Conservation (phyloP, 2,888 invertebrate genomes). For the Torymus texanus region DNA sequence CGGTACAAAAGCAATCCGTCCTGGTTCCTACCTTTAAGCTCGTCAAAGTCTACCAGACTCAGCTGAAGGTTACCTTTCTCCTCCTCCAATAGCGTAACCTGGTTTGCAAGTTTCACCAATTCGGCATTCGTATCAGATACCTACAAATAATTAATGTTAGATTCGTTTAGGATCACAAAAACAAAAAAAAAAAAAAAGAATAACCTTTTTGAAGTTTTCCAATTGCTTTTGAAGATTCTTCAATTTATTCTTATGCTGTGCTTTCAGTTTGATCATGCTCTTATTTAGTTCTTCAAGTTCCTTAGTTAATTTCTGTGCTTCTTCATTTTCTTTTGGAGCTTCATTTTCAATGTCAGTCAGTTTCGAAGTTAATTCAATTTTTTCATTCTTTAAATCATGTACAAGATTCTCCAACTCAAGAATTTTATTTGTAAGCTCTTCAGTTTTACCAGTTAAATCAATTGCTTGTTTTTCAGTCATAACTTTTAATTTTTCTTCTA, state of each 20-base stretch:
- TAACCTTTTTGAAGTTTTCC: constrained; percentile 73
- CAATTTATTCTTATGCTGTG: constrained; percentile 82
- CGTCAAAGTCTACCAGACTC: constrained; percentile 88
- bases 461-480: constrained; percentile 66
- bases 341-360: constrained; percentile 55
- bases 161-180: constrained; percentile 7
- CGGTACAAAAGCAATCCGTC: constrained; percentile 60
- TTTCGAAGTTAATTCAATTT: constrained; percentile 38
- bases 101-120: constrained; percentile 82
- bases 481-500: constrained; percentile 65
- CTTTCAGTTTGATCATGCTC: constrained; percentile 85
- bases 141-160: constrained; percentile 76
- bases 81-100: constrained; percentile 90
- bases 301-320: constrained; percentile 79
- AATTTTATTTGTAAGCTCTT: constrained; percentile 65
- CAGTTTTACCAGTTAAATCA: constrained; percentile 66
- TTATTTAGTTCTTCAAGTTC: constrained; percentile 86
- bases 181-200: constrained; percentile 13
- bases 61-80: constrained; percentile 94
- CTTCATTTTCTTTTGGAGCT: constrained; percentile 66
- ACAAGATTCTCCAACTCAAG: constrained; percentile 66
- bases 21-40: constrained; percentile 79
- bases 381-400: constrained; percentile 66
- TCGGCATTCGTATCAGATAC: constrained; percentile 83
- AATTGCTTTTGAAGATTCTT: constrained; percentile 86